phyloP scores from a whole-genome alignment of 2,113 vertebrate species.

The Cavia aperea region DNA sequence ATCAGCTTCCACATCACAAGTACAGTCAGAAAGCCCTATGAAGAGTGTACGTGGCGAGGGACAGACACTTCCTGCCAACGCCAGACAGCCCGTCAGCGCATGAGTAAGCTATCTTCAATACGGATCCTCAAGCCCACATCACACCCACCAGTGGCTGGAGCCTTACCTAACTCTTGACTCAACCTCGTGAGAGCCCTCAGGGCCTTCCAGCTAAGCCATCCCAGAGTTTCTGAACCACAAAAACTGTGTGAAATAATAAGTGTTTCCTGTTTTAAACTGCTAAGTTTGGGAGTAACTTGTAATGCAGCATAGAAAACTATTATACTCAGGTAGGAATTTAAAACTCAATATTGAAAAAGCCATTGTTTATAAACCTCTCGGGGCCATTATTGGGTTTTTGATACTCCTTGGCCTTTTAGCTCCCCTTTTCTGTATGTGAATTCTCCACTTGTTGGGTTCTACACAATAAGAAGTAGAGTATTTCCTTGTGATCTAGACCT shows the following conservation, averaged over 20 bases:
- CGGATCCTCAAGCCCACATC: neutral
- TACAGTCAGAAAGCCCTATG: neutral
- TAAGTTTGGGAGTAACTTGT: neutral
- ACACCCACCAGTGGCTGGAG: neutral
- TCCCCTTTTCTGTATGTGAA: neutral
- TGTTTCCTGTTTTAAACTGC: neutral
- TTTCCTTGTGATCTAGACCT: neutral
- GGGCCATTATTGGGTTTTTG: neutral
- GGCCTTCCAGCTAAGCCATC: neutral
- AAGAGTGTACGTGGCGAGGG: neutral
- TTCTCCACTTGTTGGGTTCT: neutral
- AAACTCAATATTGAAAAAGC: neutral
- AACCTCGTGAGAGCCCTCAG: neutral
- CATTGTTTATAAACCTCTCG: neutral
- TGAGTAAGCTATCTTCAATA: neutral
- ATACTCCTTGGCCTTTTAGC: neutral
- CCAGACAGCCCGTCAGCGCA: neutral
- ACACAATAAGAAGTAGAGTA: neutral
- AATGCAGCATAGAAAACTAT: neutral
- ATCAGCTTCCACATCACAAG: neutral
- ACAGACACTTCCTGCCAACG: neutral
- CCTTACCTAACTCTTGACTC: neutral
- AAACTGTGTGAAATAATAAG: neutral
- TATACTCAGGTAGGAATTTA: neutral
- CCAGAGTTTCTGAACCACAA: neutral